Evolutionary conservation across 2,888 invertebrate species (phyloP).

Genomic region (Agonopterix subpropinquella): DNA sequence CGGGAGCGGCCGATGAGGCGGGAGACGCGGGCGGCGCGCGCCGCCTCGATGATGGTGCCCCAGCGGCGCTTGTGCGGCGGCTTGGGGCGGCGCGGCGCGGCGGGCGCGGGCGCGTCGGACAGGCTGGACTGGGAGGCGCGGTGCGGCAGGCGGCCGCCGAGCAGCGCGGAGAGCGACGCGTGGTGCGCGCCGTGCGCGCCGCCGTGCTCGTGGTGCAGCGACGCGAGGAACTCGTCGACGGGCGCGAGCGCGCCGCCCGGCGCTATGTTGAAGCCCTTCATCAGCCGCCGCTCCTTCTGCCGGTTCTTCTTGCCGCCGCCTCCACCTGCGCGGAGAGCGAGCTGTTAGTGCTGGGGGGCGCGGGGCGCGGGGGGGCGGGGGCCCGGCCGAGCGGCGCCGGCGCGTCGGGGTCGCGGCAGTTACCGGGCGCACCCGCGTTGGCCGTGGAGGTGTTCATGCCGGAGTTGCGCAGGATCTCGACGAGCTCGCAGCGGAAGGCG

Average conservation of each 20-base stretch:
- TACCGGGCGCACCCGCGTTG: constrained; percentile 86
- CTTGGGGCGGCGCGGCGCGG: constrained; percentile 40
- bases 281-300: constrained; percentile 92
- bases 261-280: constrained; percentile 95
- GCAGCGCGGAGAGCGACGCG: constrained; percentile 81
- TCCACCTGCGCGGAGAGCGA: constrained; percentile 58
- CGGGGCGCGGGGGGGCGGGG: not conserved
- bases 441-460: constrained; percentile 95
- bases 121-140: constrained; percentile 58
- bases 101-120: constrained; percentile 41
- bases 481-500: constrained; percentile 97
- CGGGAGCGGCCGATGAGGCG: constrained; percentile 85
- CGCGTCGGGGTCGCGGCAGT: constrained; percentile 7
- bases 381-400: not conserved
- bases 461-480: constrained; percentile 96
- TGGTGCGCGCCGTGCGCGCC: constrained; percentile 56
- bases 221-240: constrained; percentile 86
- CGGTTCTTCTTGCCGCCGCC: constrained; percentile 95
- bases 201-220: constrained; percentile 78
- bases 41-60: constrained; percentile 92
- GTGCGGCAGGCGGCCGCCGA: constrained; percentile 65
- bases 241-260: constrained; percentile 81
- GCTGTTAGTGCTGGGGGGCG: not conserved
- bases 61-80: constrained; percentile 84
- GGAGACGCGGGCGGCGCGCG: constrained; percentile 86